phyloP scores from a whole-genome alignment of 2,797 vertebrate genomes.

The Enteromius viviparus region DNA sequence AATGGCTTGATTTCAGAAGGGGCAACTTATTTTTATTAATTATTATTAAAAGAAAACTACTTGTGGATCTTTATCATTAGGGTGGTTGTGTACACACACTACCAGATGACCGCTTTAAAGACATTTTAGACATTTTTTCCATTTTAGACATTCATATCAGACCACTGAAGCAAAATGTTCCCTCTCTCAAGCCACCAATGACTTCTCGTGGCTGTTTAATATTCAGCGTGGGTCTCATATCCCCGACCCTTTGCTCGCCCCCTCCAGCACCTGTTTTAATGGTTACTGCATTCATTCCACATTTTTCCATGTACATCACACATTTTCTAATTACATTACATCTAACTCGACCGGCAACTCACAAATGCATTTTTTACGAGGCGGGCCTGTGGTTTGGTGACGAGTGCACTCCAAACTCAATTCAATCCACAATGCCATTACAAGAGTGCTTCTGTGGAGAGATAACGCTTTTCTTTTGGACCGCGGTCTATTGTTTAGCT shows the following conservation, averaged over 20 bases:
- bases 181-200: constrained; percentile 46
- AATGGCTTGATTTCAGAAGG: too few species aligned
- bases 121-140: too few species aligned
- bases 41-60: too few species aligned
- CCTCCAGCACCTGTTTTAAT: constrained; percentile 49
- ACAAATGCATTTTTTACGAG: constrained; percentile 49
- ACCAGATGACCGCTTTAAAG: neutral
- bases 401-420: constrained; percentile 55
- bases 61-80: too few species aligned
- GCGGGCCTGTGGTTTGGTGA: constrained; percentile 47
- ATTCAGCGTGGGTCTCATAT: constrained; percentile 59
- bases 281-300: constrained; percentile 35
- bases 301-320: constrained; percentile 36
- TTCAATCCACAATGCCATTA: constrained; percentile 60
- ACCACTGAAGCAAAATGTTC: constrained; percentile 54
- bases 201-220: constrained; percentile 55
- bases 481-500: constrained; percentile 27
- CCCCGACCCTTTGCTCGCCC: constrained; percentile 48
- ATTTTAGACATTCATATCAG: constrained; percentile 53
- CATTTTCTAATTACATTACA: constrained; percentile 61
- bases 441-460: constrained; percentile 8
- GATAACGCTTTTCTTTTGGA: constrained; percentile 27
- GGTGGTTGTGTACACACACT: too few species aligned
- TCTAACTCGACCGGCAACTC: constrained; percentile 43
- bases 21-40: too few species aligned